Conservation (phyloP, 2,797 vertebrate species). For the Selene dorsalis region DNA sequence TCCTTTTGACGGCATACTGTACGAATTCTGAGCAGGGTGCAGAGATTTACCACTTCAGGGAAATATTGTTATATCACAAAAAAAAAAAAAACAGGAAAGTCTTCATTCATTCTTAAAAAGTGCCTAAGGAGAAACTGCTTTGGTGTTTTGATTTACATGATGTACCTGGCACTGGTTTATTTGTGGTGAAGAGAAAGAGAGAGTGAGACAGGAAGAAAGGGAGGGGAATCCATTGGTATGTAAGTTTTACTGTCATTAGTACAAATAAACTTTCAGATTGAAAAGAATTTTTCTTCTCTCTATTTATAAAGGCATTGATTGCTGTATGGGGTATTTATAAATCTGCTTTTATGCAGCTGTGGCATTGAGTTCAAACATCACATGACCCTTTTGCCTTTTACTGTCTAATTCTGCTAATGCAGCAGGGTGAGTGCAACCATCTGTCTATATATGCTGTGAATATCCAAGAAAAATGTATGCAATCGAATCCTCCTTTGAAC, state of each 20-base stretch:
- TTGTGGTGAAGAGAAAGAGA: not conserved
- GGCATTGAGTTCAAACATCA: constrained; percentile 17
- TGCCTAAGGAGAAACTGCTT: constrained; percentile 6
- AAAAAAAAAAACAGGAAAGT: constrained; percentile 4
- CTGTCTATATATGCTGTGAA: constrained; percentile 15
- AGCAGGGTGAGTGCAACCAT: not conserved
- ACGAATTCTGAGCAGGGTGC: not conserved
- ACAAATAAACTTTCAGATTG: not conserved
- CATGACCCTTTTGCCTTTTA: constrained; percentile 9
- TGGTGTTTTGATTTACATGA: constrained; percentile 21
- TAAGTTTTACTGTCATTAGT: not conserved
- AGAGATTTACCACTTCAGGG: constrained; percentile 5
- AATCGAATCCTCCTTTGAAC: not conserved
- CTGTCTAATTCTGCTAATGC: constrained; percentile 41
- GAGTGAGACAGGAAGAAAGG: not conserved
- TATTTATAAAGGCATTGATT: not conserved
- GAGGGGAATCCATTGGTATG: no score
- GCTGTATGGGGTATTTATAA: not conserved
- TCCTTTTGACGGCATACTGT: not conserved
- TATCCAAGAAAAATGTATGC: constrained; percentile 4
- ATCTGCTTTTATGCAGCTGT: not conserved
- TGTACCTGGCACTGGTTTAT: not conserved
- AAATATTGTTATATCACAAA: constrained; percentile 1
- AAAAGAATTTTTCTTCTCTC: not conserved
- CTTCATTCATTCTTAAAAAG: constrained; percentile 33